phyloP scores from a whole-genome alignment of 92 coral and sea anemone species.

The Siderastrea siderea region DNA sequence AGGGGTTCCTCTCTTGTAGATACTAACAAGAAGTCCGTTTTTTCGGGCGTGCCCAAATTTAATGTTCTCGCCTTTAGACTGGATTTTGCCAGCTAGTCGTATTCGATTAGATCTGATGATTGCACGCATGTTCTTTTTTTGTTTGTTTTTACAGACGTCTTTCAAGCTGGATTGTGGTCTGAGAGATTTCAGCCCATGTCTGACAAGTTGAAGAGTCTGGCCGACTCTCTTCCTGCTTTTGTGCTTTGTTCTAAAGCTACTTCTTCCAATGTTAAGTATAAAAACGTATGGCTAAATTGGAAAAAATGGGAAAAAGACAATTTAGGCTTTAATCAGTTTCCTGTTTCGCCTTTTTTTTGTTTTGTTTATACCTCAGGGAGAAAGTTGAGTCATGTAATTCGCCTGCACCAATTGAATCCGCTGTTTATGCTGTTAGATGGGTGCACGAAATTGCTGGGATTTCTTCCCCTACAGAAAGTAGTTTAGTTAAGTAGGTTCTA shows the following conservation, averaged over 20 bases:
- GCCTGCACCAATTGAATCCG: constrained; percentile 17
- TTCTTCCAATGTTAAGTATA: constrained; percentile 23
- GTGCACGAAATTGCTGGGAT: constrained; percentile 65
- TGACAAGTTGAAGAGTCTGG: constrained; percentile 29
- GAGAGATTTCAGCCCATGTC: constrained; percentile 25
- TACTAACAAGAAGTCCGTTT: too few species aligned
- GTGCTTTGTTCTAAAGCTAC: constrained; percentile 38
- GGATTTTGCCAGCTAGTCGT: too few species aligned
- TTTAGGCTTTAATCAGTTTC: constrained; percentile 24
- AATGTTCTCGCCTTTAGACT: too few species aligned
- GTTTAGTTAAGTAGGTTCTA: constrained; percentile 50
- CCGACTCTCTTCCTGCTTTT: constrained; percentile 44
- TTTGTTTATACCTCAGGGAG: constrained; percentile 39
- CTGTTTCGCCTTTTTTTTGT: constrained; percentile 45
- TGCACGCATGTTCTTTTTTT: too few species aligned
- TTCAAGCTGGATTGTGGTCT: constrained; percentile 7
- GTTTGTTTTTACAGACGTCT: constrained; percentile 21
- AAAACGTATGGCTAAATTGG: constrained; percentile 33
- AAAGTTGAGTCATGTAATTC: constrained; percentile 37
- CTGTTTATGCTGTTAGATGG: constrained; percentile 57
- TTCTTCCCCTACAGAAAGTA: constrained; percentile 60
- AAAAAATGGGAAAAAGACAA: background rate
- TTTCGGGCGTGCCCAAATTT: too few species aligned
- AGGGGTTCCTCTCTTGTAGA: too few species aligned
- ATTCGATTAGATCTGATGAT: too few species aligned